Base-by-base conservation (phyloP, 2,797 vertebrate genomes). In the Acanthurus leucopareius region DNA sequence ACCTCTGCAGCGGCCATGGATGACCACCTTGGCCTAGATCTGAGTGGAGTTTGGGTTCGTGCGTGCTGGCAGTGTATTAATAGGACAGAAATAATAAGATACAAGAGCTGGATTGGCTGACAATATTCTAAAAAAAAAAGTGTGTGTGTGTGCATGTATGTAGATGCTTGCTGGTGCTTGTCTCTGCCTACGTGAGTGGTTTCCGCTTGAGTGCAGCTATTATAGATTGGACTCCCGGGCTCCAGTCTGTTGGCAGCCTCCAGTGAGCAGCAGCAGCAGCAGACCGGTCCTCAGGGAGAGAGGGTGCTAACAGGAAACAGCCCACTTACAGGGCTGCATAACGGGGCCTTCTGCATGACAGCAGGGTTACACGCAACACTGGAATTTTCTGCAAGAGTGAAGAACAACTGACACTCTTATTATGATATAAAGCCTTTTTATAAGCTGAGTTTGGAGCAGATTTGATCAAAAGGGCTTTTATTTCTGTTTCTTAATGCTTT, bases 1-100 rank as follows among this genome's bases (percentile, higher is more conserved):
- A 86, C 75, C 58, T 68, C 69, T 10, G 71, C 69, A 9, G 72
- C 78, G 53, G 22, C 89, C 68, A 69, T 35, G 7, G 86, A 86
- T 62, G 10, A 76, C 1, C 75, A 93, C 91, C 89, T 93, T 90
- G 91, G 74, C 83, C 88, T 48, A 44, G n/a, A 86, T 87, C 69
- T 59, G 47, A 11, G 10, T 10, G 69, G n/a, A 20, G 53, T 73
- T 61, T 42, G 63, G 70, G 75, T 69, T 75, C 68, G 84, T 49
- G 51, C 16, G 63, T 42, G 15, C 25, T 32, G 60, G 45, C 25
- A 11, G 28, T 52, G 61, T 62, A 51, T 72, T 7, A 40, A 48
- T 57, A 48, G 19, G 35, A 56, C 25, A 15, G 14, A 48, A 59
- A 60, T 16, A 40, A 57, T 7, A 57, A 66, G 8, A 84, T 25